Conservation (phyloP, 2,888 invertebrate genomes). For the Megaustenia siamemsis region DNA sequence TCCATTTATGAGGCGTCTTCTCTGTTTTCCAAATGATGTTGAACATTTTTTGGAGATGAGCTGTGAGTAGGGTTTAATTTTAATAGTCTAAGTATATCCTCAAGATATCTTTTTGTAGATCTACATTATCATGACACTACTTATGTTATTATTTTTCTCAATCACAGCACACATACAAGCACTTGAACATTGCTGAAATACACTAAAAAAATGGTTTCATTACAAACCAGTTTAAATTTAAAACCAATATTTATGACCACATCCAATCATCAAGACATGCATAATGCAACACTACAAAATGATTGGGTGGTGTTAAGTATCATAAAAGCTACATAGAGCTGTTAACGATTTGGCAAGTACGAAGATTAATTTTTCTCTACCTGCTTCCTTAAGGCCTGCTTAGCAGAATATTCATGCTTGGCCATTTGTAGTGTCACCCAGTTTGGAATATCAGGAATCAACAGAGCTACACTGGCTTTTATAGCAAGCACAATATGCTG, state of each 20-base stretch:
- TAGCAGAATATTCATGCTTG: conserved; percentile 70
- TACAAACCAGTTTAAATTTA: too few species aligned
- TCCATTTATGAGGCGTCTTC: too few species aligned
- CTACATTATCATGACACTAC: too few species aligned
- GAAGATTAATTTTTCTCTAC: conserved; percentile 54
- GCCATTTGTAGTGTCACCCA: conserved; percentile 75
- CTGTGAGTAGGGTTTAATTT: too few species aligned
- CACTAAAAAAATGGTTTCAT: too few species aligned
- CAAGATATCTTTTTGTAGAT: too few species aligned
- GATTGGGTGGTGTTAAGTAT: neutral
- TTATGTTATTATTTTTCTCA: too few species aligned
- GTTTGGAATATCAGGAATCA: conserved; percentile 86
- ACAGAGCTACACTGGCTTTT: conserved; percentile 85
- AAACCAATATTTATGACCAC: neutral
- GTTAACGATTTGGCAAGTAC: conserved; percentile 3
- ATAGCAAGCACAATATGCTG: conserved; percentile 85
- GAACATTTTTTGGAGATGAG: too few species aligned
- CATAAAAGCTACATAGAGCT: neutral
- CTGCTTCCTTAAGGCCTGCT: conserved; percentile 71
- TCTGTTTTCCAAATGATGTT: too few species aligned
- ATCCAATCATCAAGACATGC: neutral
- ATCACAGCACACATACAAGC: too few species aligned
- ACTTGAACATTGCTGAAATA: too few species aligned
- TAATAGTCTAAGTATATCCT: too few species aligned
- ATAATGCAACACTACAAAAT: neutral